phyloP scores from a whole-genome alignment of 2,797 vertebrate genomes.

The Myioborus miniatus region DNA sequence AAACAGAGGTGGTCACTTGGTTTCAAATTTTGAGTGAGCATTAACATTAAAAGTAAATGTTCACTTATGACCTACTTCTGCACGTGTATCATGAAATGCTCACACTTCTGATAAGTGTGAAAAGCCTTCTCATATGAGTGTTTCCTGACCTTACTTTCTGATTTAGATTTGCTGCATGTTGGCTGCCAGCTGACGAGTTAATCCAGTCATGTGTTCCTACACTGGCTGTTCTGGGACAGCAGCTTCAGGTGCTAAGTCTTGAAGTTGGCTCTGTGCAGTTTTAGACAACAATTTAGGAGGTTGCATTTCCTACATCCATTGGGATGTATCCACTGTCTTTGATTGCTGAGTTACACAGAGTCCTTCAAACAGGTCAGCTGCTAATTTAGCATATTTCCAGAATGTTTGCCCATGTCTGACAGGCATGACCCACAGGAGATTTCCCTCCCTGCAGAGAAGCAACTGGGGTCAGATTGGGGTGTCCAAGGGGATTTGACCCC shows the following conservation, averaged over 20 bases:
- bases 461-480: neutral
- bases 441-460: neutral
- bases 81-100: neutral
- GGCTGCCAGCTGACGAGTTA: neutral
- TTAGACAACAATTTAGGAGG: neutral
- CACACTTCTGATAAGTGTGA: neutral
- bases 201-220: neutral
- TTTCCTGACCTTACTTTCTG: neutral
- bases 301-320: neutral
- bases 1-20: neutral
- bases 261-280: neutral
- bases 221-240: neutral
- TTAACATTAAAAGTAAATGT: neutral
- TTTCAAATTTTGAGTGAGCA: neutral
- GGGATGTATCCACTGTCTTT: neutral
- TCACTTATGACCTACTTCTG: neutral
- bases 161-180: neutral
- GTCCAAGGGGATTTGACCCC: neutral
- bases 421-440: neutral
- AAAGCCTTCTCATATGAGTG: neutral
- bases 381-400: neutral
- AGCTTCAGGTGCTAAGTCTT: neutral
- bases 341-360: neutral
- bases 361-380: neutral
- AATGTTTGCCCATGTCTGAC: neutral